phyloP scores from a whole-genome alignment of 2,113 vertebrate species.

The Cryptomyrus ogoouensis region DNA sequence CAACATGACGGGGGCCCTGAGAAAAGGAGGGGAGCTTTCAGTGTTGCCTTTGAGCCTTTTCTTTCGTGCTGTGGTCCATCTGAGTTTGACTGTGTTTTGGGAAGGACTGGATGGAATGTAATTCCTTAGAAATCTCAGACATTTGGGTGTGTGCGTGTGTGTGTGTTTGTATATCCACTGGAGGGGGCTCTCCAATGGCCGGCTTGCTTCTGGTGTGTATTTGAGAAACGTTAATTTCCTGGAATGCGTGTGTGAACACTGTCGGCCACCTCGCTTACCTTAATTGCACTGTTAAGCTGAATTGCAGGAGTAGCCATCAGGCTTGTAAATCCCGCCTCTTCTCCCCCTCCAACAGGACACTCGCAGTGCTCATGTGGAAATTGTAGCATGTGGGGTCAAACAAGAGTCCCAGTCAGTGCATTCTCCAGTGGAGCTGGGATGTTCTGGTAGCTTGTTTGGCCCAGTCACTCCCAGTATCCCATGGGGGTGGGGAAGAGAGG shows the following conservation, averaged over 20 bases:
- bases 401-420: constrained; percentile 69
- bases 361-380: constrained; percentile 31
- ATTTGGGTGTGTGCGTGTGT: constrained; percentile 32
- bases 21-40: background rate
- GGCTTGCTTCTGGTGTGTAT: constrained; percentile 40
- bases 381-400: constrained; percentile 75
- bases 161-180: constrained; percentile 24
- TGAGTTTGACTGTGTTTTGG: constrained; percentile 41
- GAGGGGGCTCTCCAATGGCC: background rate
- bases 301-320: constrained; percentile 29
- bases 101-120: constrained; percentile 41
- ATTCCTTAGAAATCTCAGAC: constrained; percentile 43
- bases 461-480: constrained; percentile 57
- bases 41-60: constrained; percentile 11
- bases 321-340: constrained; percentile 32
- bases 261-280: constrained; percentile 20
- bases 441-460: constrained; percentile 54
- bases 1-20: background rate
- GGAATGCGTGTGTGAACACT: constrained; percentile 7
- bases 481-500: background rate
- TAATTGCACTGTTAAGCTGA: constrained; percentile 36
- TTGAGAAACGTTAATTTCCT: constrained; percentile 31
- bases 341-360: background rate
- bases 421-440: constrained; percentile 61
- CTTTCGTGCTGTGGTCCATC: constrained; percentile 25